Evolutionary conservation across 2,888 invertebrate genomes (phyloP).

Genomic region (Nemotelus pantherinus): DNA sequence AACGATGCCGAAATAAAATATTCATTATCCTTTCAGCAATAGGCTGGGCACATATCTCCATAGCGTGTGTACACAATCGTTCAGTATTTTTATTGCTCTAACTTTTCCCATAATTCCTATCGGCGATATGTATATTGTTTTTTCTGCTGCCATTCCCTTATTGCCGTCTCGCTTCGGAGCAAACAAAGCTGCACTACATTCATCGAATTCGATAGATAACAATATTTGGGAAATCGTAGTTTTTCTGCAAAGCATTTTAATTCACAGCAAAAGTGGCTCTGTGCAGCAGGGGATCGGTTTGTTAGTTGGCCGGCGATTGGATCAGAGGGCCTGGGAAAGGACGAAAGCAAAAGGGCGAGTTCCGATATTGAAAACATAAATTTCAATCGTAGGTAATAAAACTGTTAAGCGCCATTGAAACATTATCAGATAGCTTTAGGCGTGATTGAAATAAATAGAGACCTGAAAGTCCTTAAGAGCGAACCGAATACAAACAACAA

Average conservation of each 20-base stretch:
- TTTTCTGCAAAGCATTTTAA: constrained; percentile 21
- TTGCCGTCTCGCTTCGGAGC: neutral
- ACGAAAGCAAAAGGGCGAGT: neutral
- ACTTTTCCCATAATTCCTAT: constrained; percentile 24
- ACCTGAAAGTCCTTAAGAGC: constrained; percentile 41
- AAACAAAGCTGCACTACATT: neutral
- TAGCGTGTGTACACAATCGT: neutral
- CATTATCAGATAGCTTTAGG: constrained; percentile 51
- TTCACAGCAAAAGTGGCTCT: neutral
- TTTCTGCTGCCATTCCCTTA: neutral
- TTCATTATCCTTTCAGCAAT: constrained; percentile 28
- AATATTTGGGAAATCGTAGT: neutral
- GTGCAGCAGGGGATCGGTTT: neutral
- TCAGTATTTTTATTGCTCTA: constrained; percentile 33
- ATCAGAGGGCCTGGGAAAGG: too few relatives aligned
- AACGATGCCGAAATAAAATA: constrained; percentile 35
- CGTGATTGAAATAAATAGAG: constrained; percentile 51
- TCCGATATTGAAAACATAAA: constrained; percentile 48
- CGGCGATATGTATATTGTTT: constrained; percentile 22
- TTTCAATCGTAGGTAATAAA: constrained; percentile 50
- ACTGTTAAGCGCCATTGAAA: constrained; percentile 51
- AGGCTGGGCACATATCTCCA: neutral
- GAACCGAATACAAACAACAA: constrained; percentile 15
- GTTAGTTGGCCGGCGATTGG: too few relatives aligned
- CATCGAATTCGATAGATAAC: constrained; percentile 23